A percentile compares a stretch with the other conserved stretches of the same genome.
These are phyloP conservation scores for Apis florea DNA, from an alignment of 1,140 invertebrate genomes.

Conservation along the genomic window DNA sequence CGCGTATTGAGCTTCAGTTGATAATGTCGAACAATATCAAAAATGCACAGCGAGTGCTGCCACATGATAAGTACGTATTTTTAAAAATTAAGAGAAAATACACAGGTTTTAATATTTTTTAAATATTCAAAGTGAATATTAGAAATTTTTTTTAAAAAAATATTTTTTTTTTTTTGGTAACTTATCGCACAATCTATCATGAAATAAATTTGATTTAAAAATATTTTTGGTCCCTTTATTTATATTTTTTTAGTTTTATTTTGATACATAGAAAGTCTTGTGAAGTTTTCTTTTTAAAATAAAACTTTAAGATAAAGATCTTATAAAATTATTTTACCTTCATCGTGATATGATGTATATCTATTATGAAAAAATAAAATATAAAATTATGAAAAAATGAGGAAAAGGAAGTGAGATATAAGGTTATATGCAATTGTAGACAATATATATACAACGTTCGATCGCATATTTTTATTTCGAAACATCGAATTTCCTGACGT, in stretches of 20 bases:
- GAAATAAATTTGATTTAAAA: no score
- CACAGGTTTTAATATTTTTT: background rate
- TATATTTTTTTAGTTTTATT: no score
- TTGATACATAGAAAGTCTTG: no score
- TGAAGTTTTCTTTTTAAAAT: no score
- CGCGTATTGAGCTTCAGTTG: background rate
- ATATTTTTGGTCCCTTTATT: no score
- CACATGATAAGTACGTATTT: background rate
- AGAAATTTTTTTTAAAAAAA: background rate
- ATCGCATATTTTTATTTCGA: conserved; percentile 64
- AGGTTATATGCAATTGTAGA: background rate
- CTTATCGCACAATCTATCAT: no score
- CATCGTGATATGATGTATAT: background rate
- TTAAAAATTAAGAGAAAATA: background rate
- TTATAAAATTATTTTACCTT: background rate
- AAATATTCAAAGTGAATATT: background rate
- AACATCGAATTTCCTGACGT: conserved; percentile 61
- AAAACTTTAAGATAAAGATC: no score
- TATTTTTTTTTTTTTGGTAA: no score
- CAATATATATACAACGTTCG: conserved; percentile 51
- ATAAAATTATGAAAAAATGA: background rate
- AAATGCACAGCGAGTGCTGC: background rate
- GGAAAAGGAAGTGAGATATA: no score
- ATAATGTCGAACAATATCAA: background rate
- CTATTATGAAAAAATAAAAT: background rate